A percentile compares a stretch with the other conserved stretches of the same genome.
Evolutionary conservation across 23 tunicate genomes (phyloP).

Genomic region (Halocynthia aurantium): DNA sequence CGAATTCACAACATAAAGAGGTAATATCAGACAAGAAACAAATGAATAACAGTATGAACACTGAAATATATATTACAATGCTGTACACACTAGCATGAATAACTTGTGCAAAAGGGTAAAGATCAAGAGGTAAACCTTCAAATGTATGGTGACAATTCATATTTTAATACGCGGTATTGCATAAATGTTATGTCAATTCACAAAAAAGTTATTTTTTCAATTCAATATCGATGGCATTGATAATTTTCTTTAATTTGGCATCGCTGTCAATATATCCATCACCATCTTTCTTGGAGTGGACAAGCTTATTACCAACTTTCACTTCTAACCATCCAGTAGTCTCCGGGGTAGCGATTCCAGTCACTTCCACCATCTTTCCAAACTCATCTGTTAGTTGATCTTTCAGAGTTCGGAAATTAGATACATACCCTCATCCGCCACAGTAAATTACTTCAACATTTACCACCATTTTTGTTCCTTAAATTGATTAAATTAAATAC

Average conservation of each 20-base stretch:
- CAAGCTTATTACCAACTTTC: constrained; percentile 42
- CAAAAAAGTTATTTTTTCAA: neutral
- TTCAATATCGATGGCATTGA: constrained; percentile 42
- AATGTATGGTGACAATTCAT: no score
- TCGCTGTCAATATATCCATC: constrained; percentile 84
- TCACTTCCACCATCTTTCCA: constrained; percentile 11
- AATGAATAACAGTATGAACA: no score
- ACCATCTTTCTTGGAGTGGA: constrained; percentile 87
- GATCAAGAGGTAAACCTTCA: no score
- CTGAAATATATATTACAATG: no score
- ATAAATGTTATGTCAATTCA: neutral
- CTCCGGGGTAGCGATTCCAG: constrained; percentile 20
- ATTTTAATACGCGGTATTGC: no score
- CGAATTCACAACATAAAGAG: no score
- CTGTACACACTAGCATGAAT: no score
- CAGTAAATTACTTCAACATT: constrained; percentile 48
- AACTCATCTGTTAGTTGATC: constrained; percentile 25
- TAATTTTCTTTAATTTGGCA: constrained; percentile 48
- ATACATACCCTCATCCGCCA: constrained; percentile 77
- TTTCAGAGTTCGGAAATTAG: constrained; percentile 20
- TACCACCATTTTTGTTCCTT: constrained; percentile 18
- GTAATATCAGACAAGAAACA: no score
- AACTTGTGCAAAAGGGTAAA: no score
- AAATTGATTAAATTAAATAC: no score
- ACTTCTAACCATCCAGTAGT: constrained; percentile 65